Base-by-base conservation (phyloP, 2,113 vertebrate genomes). In the Sorex fumeus region DNA sequence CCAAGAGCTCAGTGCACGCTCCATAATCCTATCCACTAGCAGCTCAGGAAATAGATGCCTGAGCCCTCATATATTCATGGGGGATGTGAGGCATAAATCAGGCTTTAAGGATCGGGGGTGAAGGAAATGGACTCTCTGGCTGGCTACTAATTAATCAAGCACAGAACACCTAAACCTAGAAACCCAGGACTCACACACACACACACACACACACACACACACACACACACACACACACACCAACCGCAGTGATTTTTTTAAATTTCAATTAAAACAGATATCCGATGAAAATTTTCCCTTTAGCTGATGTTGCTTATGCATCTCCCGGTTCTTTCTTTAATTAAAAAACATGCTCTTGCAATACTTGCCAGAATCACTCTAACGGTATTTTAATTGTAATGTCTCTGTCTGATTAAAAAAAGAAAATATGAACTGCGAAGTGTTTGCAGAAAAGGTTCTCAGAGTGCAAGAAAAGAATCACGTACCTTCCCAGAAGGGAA, bases 291-390 rank as follows among this genome's bases (percentile, higher is more conserved):
- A 96, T 97, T 97, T 82, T 89, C 97, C 97, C 97, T 97, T 98
- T 97, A 98, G 97, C 97, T 96, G 91, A 84, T 95, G 96, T 93
- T 96, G 96, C 96, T 98, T 97, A 94, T 96, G 96, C 95, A 96
- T 97, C 81, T 91, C 96, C 97, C 90, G 96, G 94, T 97, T 98
- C 97, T 97, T 97, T 47, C 98, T 97, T 98, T 98, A 98, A 98
- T 98, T 98, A 98, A 98, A 98, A 98, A 98, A 98, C 98, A 97
- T 97, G 97, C 97, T 97, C 98, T 98, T 98, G 97, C 97, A 97
- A 98, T 97, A 97, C 96, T 96, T 98, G 97, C 98, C 96, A 97
- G 97, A 98, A 98, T 98, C 92, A 1, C 93, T 98, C 98, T 98
- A 98, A 98, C 84, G 96, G 97, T 97, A 97, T 98, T 98, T 98